phyloP scores from a whole-genome alignment of 2,888 invertebrate genomes.

The Cyaniris semiargus region DNA sequence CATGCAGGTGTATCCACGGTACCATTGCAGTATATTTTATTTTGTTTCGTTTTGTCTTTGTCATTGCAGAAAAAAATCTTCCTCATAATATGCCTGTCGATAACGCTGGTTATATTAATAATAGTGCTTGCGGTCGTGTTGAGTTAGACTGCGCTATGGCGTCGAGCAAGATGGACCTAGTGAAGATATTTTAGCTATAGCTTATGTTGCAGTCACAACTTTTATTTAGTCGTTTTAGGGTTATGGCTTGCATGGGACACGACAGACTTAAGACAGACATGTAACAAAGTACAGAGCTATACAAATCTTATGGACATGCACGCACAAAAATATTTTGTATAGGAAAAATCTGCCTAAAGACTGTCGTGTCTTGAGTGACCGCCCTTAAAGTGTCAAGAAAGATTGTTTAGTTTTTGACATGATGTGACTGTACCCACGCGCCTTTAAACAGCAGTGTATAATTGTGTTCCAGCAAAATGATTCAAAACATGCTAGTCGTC shows the following conservation, averaged over 20 bases:
- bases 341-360: neutral
- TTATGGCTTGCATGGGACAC: no score
- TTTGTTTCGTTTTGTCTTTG: slow-evolving; percentile 78
- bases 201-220: neutral
- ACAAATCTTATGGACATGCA: no score
- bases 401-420: neutral
- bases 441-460: neutral
- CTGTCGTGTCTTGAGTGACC: neutral
- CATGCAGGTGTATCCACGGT: neutral
- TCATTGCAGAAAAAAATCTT: slow-evolving; percentile 93
- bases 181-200: slow-evolving; percentile 36
- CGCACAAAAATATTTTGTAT: no score
- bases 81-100: slow-evolving; percentile 91
- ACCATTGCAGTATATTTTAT: slow-evolving; percentile 54
- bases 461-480: neutral
- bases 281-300: no score
- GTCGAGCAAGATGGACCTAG: slow-evolving; percentile 42
- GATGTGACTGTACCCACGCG: neutral
- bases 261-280: no score
- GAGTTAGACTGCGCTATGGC: slow-evolving; percentile 52
- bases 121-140: slow-evolving; percentile 82
- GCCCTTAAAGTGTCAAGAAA: neutral
- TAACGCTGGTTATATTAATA: slow-evolving; percentile 88
- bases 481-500: slow-evolving; percentile 11
- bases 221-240: no score